Percentiles rank a stretch among this genome's conserved stretches.
phyloP scores from a whole-genome alignment of 2,888 invertebrate genomes.

The Tachystola acroxantha region DNA sequence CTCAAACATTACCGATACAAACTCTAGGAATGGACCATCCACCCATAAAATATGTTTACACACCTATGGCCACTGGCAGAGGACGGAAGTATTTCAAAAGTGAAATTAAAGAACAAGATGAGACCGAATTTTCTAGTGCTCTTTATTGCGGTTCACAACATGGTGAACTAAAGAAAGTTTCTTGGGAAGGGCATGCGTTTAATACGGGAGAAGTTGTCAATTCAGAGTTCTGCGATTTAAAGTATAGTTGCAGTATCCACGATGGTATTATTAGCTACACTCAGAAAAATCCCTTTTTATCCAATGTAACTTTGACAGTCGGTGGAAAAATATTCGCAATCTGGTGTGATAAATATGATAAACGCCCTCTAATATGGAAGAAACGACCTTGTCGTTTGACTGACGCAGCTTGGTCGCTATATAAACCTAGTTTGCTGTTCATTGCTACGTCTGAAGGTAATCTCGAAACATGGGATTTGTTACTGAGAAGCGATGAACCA shows the following conservation, averaged over 20 bases:
- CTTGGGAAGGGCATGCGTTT: constrained; percentile 84
- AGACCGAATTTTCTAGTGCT: constrained; percentile 42
- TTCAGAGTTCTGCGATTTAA: constrained; percentile 72
- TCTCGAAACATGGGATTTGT: constrained; percentile 89
- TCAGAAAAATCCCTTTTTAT: constrained; percentile 80
- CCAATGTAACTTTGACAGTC: constrained; percentile 81
- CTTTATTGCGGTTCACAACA: constrained; percentile 61
- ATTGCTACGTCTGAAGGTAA: constrained; percentile 85
- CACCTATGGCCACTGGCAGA: constrained; percentile 38
- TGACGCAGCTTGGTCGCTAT: constrained; percentile 86
- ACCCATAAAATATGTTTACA: constrained; percentile 44
- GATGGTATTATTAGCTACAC: constrained; percentile 83
- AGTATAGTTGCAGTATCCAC: constrained; percentile 77
- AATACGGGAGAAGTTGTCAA: constrained; percentile 80
- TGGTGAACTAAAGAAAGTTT: constrained; percentile 60
- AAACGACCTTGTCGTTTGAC: constrained; percentile 78
- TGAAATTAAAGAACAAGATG: constrained; percentile 42
- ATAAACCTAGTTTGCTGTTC: constrained; percentile 84
- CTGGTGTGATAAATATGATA: constrained; percentile 83
- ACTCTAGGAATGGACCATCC: constrained; percentile 57
- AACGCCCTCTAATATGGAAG: constrained; percentile 83
- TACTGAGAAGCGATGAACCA: constrained; percentile 83
- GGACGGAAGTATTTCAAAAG: constrained; percentile 62
- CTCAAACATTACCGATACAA: constrained; percentile 57
- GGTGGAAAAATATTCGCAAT: constrained; percentile 87